Conservation (phyloP, 2,113 vertebrate species). For the Pseudorectes ferrugineus region DNA sequence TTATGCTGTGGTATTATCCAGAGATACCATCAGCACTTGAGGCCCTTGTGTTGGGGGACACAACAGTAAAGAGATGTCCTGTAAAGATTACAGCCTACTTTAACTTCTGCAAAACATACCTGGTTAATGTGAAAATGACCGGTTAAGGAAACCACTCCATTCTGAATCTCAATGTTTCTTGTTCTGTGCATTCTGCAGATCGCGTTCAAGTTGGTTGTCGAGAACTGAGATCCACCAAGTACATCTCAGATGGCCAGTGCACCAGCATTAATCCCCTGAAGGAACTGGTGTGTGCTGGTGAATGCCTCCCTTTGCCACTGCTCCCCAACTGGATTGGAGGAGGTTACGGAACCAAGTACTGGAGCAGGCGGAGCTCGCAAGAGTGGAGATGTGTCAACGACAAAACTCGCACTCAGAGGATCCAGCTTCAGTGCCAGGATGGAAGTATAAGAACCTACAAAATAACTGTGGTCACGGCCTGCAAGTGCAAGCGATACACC, state of each 20-base stretch:
- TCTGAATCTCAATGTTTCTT: neutral
- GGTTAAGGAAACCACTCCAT: neutral
- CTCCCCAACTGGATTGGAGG: slow-evolving; percentile 95
- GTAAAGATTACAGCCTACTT: neutral
- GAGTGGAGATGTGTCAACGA: slow-evolving; percentile 95
- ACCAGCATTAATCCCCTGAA: slow-evolving; percentile 91
- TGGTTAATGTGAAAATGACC: neutral
- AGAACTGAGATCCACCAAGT: slow-evolving; percentile 91
- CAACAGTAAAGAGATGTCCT: slow-evolving; percentile 19
- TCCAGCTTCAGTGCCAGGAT: slow-evolving; percentile 89
- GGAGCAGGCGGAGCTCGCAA: slow-evolving; percentile 84
- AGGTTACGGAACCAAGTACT: slow-evolving; percentile 83
- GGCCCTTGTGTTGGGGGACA: slow-evolving; percentile 8
- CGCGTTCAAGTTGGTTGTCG: slow-evolving; percentile 88
- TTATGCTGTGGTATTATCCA: slow-evolving; percentile 1
- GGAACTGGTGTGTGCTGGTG: slow-evolving; percentile 93
- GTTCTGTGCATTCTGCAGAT: slow-evolving; percentile 63
- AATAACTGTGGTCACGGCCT: slow-evolving; percentile 90
- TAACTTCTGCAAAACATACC: neutral
- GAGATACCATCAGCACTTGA: neutral
- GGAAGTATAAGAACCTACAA: slow-evolving; percentile 93
- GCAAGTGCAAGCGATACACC: slow-evolving; percentile 91
- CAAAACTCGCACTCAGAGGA: slow-evolving; percentile 87
- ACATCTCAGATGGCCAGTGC: slow-evolving; percentile 95
- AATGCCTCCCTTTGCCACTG: slow-evolving; percentile 88